A percentile compares a stretch with the other conserved stretches of the same genome.
phyloP scores from a whole-genome alignment of 2,888 invertebrate genomes.

The Himalopsyche anomala region DNA sequence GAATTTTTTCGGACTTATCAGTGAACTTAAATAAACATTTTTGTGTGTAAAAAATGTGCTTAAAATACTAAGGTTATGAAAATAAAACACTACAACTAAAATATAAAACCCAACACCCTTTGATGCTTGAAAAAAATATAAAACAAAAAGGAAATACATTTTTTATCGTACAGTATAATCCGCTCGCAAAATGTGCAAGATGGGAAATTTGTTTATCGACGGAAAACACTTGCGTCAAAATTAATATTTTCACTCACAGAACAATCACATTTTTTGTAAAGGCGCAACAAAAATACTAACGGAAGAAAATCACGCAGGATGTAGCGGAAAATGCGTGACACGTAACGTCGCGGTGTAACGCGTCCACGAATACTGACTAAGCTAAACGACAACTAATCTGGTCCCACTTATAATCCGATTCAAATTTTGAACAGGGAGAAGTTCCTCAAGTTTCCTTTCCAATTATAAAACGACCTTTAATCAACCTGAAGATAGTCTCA shows the following conservation, averaged over 20 bases:
- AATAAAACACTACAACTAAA: background rate
- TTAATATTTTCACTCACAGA: conserved; percentile 33
- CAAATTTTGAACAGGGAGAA: conserved; percentile 27
- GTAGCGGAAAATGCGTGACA: conserved; percentile 37
- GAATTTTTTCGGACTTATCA: background rate
- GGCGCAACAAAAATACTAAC: conserved; percentile 8
- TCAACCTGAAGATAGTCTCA: conserved; percentile 35
- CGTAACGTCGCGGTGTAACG: conserved; percentile 51
- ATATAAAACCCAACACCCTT: background rate
- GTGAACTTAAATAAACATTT: background rate
- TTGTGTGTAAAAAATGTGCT: background rate
- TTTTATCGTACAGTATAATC: conserved; percentile 5
- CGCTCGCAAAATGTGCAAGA: background rate
- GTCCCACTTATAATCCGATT: conserved; percentile 34
- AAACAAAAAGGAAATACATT: background rate
- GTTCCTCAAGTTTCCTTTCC: conserved; percentile 40
- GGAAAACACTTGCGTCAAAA: conserved; percentile 13
- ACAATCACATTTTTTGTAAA: conserved; percentile 1
- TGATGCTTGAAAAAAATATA: background rate
- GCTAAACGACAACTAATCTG: conserved; percentile 40
- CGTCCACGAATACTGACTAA: conserved; percentile 55
- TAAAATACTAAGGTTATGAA: background rate
- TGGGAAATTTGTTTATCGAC: background rate
- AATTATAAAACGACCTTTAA: conserved; percentile 18
- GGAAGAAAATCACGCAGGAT: background rate